Percentiles rank a stretch among this genome's conserved stretches.
Conservation (phyloP, 1,140 invertebrate genomes). For the Listronotus oregonensis region DNA sequence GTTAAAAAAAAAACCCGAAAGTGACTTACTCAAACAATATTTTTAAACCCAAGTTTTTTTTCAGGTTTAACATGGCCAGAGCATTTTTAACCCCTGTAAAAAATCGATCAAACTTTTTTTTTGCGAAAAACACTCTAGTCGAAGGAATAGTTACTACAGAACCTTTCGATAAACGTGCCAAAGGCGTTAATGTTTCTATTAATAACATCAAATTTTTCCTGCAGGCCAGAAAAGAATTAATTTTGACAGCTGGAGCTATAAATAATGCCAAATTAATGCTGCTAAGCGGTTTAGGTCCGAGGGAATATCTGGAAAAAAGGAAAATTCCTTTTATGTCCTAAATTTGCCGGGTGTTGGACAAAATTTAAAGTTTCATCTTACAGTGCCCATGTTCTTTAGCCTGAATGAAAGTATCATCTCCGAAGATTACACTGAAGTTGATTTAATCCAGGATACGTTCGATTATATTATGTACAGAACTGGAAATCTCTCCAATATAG, state of each 20-base stretch:
- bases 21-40: no score
- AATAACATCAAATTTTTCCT: slow-evolving; percentile 48
- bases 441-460: slow-evolving; percentile 37
- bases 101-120: slow-evolving; percentile 68
- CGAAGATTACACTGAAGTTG: slow-evolving; percentile 30
- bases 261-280: slow-evolving; percentile 80
- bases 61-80: slow-evolving; percentile 67
- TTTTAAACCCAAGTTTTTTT: not conserved
- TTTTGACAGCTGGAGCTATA: slow-evolving; percentile 73
- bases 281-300: slow-evolving; percentile 78
- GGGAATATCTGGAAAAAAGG: slow-evolving; percentile 57
- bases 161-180: slow-evolving; percentile 42
- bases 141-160: slow-evolving; percentile 61
- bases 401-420: slow-evolving; percentile 14
- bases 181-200: slow-evolving; percentile 57
- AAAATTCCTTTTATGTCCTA: slow-evolving; percentile 51
- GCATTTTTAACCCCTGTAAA: slow-evolving; percentile 66
- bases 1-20: no score
- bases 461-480: slow-evolving; percentile 39
- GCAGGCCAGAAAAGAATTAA: slow-evolving; percentile 67
- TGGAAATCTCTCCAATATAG: slow-evolving; percentile 35
- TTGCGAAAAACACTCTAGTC: slow-evolving; percentile 66
- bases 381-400: slow-evolving; percentile 41
- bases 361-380: slow-evolving; percentile 61
- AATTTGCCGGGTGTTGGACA: slow-evolving; percentile 62